Percentiles rank a stretch among this genome's conserved stretches.
These are phyloP conservation scores for Ptilonorhynchus violaceus DNA, from an alignment of 2,113 vertebrate species.

Conservation along the genomic window DNA sequence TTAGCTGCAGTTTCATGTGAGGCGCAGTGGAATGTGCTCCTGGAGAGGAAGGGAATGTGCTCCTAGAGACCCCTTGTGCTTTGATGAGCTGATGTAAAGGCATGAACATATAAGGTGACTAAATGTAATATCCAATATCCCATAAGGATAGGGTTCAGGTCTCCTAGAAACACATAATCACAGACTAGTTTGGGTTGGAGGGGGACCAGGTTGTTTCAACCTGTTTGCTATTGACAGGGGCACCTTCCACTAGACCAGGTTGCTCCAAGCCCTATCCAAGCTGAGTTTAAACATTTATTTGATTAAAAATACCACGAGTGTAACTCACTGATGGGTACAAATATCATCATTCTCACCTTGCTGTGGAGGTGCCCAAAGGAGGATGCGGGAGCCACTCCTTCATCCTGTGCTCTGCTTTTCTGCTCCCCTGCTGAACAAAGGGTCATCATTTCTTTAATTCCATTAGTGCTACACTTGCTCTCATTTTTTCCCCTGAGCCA, in stretches of 20 bases:
- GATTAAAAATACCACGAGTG: background rate
- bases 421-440: rapidly evolving
- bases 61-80: background rate
- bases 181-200: background rate
- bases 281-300: background rate
- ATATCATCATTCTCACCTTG: rapidly evolving
- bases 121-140: background rate
- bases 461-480: background rate
- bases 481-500: rapidly evolving
- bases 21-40: background rate
- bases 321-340: background rate
- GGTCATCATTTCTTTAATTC: background rate
- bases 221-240: no score
- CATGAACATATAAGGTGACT: background rate
- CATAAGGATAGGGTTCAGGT: background rate
- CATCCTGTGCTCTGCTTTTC: rapidly evolving
- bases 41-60: background rate
- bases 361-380: background rate
- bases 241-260: background rate
- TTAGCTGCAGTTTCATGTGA: background rate
- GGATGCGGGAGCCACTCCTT: background rate
- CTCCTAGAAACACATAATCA: background rate
- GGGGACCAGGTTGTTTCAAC: background rate
- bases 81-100: background rate
- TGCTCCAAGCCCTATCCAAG: background rate